A percentile compares a stretch with the other conserved stretches of the same genome.
phyloP scores from a whole-genome alignment of 2,888 invertebrate species.

The Deilephila elpenor region DNA sequence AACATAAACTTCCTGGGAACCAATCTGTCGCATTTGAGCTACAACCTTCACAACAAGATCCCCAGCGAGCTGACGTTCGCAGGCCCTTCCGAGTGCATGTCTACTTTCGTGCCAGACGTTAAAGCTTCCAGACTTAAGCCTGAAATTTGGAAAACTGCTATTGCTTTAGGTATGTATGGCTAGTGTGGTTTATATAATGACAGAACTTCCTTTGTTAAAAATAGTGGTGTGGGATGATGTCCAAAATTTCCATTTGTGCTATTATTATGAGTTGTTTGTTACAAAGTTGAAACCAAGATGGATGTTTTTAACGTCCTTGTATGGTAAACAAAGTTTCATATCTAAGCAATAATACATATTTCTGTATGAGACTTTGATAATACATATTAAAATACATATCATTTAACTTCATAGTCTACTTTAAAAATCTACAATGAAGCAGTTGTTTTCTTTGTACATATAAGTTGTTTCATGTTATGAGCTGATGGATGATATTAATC shows the following conservation, averaged over 20 bases:
- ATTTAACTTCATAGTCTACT: too few relatives aligned
- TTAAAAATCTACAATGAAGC: too few relatives aligned
- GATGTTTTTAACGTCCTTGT: not conserved
- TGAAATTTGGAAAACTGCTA: constrained; percentile 95
- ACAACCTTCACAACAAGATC: constrained; percentile 74
- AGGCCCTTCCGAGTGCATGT: constrained; percentile 71
- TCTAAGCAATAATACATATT: not conserved
- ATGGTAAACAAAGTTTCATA: not conserved
- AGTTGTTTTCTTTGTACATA: too few relatives aligned
- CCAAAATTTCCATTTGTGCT: constrained; percentile 6
- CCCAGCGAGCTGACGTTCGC: constrained; percentile 66
- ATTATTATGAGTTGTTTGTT: constrained; percentile 1
- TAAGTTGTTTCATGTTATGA: too few relatives aligned
- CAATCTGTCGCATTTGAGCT: constrained; percentile 79
- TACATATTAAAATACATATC: too few relatives aligned
- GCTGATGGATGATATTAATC: too few relatives aligned
- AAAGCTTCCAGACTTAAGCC: constrained; percentile 90
- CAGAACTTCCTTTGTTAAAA: not conserved
- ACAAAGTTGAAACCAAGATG: not conserved
- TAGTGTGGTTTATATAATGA: not conserved
- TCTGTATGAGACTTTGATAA: not conserved
- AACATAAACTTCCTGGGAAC: constrained; percentile 81
- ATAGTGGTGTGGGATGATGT: not conserved
- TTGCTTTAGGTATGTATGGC: constrained; percentile 87
- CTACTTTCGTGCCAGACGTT: constrained; percentile 85